Evolutionary conservation across 2,888 invertebrate species (phyloP).

Genomic region (Scaptomyza reducta): DNA sequence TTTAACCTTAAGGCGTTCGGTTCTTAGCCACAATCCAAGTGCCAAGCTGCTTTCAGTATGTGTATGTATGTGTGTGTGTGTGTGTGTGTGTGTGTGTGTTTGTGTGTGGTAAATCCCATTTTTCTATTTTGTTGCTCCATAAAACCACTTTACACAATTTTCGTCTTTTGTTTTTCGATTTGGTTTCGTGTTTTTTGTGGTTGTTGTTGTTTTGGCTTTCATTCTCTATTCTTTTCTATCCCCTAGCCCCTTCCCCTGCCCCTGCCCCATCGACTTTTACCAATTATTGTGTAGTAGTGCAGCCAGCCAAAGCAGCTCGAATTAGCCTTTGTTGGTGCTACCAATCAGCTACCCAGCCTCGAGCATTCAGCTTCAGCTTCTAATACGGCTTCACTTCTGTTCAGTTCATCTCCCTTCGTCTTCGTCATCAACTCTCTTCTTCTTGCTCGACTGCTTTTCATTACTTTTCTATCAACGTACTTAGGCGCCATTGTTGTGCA

Average conservation of each 20-base stretch:
- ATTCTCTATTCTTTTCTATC: conserved; percentile 14
- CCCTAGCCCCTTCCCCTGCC: conserved; percentile 3
- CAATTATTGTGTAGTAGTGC: conserved; percentile 72
- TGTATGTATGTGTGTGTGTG: conserved; percentile 48
- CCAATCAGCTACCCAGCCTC: conserved; percentile 59
- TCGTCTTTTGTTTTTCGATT: conserved; percentile 80
- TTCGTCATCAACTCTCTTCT: neutral
- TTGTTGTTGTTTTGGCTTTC: conserved; percentile 54
- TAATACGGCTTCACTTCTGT: neutral
- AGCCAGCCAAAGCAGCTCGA: conserved; percentile 55
- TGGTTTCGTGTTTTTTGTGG: conserved; percentile 41
- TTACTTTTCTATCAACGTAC: conserved; percentile 79
- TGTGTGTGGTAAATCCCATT: conserved; percentile 76
- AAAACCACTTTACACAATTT: conserved; percentile 81
- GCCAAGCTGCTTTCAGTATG: conserved; percentile 16
- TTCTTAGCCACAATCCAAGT: conserved; percentile 55
- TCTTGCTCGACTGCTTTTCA: conserved; percentile 58
- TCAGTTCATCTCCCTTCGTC: neutral
- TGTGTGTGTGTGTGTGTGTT: conserved; percentile 35
- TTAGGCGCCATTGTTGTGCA: conserved; percentile 77
- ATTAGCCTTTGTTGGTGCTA: conserved; percentile 75
- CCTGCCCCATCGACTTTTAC: conserved; percentile 63
- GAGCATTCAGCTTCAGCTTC: conserved; percentile 16
- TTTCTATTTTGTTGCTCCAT: conserved; percentile 80
- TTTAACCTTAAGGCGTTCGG: conserved; percentile 76